Evolutionary conservation across 2,888 invertebrate genomes (phyloP).

Genomic region (Tiliacea aurago): DNA sequence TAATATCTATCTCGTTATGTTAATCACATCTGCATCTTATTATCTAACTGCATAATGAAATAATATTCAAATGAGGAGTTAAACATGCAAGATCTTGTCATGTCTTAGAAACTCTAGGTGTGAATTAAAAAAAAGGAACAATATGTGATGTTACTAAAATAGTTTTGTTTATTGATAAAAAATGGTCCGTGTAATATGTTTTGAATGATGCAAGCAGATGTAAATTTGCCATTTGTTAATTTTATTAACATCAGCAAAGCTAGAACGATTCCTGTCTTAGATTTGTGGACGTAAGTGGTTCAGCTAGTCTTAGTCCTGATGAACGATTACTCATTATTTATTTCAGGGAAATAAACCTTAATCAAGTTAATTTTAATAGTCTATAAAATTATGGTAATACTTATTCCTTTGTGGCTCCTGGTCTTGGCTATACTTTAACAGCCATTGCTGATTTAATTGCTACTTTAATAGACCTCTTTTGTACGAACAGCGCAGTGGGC

Average conservation of each 20-base stretch:
- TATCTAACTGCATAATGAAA: conserved; percentile 50
- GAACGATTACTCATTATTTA: conserved; percentile 1
- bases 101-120: conserved; percentile 36
- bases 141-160: conserved; percentile 19
- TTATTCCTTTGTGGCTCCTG: conserved; percentile 30
- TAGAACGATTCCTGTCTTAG: neutral
- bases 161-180: conserved; percentile 25
- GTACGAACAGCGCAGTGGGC: conserved; percentile 40
- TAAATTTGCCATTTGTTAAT: neutral
- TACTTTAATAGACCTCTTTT: conserved; percentile 42
- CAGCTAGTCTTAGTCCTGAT: neutral
- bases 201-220: neutral
- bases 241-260: neutral
- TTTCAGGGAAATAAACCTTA: neutral
- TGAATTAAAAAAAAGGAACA: conserved; percentile 25
- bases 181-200: neutral
- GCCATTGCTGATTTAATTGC: conserved; percentile 51
- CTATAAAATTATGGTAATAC: conserved; percentile 19
- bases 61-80: conserved; percentile 60
- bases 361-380: neutral
- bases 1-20: conserved; percentile 47
- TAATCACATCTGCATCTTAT: conserved; percentile 51
- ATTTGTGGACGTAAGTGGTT: neutral
- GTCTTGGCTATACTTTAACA: conserved; percentile 17
- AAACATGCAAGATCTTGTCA: conserved; percentile 58